Evolutionary conservation across 2,888 invertebrate genomes (phyloP), one percentile per base, ranked within the genome.

Genomic region (Dioctria linearis): DNA sequence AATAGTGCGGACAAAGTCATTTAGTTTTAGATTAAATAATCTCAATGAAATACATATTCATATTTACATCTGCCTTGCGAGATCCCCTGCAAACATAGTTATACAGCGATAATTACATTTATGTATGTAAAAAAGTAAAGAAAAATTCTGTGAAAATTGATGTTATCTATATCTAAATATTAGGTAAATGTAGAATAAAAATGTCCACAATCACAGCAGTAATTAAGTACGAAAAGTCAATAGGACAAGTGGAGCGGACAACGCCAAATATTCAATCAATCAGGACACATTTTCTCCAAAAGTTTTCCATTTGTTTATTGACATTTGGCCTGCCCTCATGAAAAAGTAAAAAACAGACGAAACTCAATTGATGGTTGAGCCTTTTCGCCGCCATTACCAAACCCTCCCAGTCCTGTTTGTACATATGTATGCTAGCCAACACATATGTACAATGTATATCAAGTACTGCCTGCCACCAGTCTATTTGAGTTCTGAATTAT

Each of bases 401-500:
- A 11, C 11, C 76, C 63, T 49, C 54, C 40, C 37, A 40, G 6
- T 11, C 6, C n/a, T 25, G 73, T 57, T 25, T 25, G 25, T 25
- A 25, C 25, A 25, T 2, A 13, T 57, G 69, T 40, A 11, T 61
- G 80, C 51, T 25, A 73, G 63, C 6, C 73, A 57, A 49, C 40
- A 71, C 54, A 57, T 79, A 75, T 42, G 69, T 61, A 11, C 51
- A 69, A 40, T 51, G 46, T n/a, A 54, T n/a, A 54, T 54, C 54
- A 59, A 71, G 80, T 51, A 57, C 73, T 54, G 57, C 73, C 25
- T 71, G 54, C 63, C 40, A 76, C 75, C 79, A 13, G 66, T 86
- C 87, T 88, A 87, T 88, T 88, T 88, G 87, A 86, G 86, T 87
- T 87, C 85, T 88, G 88, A 88, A 88, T 88, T 87, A 88, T 88